phyloP scores from a whole-genome alignment of 2,888 invertebrate genomes.

The Stenolophus ochropezus region DNA sequence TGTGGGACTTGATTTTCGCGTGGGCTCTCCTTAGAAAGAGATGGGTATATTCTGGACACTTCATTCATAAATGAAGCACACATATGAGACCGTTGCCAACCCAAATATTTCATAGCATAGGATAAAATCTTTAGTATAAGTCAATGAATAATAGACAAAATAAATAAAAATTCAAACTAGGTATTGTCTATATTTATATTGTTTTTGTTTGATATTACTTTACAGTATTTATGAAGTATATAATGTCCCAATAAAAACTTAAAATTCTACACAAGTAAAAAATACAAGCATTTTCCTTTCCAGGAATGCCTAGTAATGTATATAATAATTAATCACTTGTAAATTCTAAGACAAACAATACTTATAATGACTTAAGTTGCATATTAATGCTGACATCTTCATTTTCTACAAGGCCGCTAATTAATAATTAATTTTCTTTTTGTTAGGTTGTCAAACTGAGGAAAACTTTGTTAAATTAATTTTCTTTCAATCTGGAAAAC shows the following conservation, averaged over 20 bases:
- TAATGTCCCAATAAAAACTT: no score
- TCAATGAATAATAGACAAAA: no score
- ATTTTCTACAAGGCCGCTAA: background rate
- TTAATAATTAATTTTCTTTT: background rate
- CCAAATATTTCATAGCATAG: background rate
- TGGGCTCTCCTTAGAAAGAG: background rate
- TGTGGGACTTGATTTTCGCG: slow-evolving; percentile 20
- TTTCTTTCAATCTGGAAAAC: background rate
- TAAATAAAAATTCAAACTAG: no score
- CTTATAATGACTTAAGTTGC: background rate
- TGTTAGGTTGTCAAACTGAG: background rate
- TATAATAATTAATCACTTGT: slow-evolving; percentile 12
- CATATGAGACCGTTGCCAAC: background rate
- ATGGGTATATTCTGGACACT: background rate
- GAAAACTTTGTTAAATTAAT: background rate
- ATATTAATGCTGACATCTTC: slow-evolving; percentile 39
- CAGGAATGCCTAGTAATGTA: background rate
- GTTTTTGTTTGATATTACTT: no score
- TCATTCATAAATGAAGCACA: background rate
- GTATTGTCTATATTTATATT: no score
- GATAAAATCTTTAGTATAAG: no score
- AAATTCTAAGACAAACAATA: slow-evolving; percentile 4
- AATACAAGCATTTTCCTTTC: background rate
- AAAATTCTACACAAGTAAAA: no score
- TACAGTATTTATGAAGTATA: no score